Conservation (phyloP, 2,797 vertebrate genomes). For the Poliocrania exsul region DNA sequence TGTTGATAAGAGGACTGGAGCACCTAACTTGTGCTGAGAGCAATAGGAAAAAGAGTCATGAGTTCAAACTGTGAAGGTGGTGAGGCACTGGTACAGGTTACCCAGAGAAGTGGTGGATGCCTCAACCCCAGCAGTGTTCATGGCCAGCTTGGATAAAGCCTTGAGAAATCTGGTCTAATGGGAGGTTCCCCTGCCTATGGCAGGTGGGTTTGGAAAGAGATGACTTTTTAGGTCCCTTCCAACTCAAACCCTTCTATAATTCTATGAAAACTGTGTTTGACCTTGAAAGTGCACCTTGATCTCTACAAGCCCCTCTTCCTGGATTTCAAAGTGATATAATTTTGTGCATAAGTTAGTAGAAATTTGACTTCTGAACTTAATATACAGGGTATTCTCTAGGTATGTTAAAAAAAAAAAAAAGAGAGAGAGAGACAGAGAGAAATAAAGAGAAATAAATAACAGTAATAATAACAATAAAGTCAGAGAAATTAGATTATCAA, state of each 20-base stretch:
- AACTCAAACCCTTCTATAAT: not conserved
- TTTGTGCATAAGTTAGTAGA: fast-evolving
- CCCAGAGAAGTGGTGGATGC: too few relatives aligned
- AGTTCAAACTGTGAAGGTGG: fast-evolving
- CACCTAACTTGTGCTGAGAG: not conserved
- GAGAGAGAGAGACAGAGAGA: too few relatives aligned
- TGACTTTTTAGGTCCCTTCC: not conserved
- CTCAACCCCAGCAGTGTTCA: not conserved
- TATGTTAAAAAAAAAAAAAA: too few relatives aligned
- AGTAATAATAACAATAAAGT: not conserved
- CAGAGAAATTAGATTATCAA: not conserved
- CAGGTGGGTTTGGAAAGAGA: not conserved
- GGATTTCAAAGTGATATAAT: not conserved
- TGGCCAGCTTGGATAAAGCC: not conserved
- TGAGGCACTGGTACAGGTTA: not conserved
- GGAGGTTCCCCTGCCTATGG: not conserved
- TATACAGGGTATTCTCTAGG: not conserved
- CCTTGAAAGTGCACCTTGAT: not conserved
- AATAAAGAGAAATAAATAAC: not conserved
- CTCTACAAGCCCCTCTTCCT: not conserved
- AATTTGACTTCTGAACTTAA: not conserved
- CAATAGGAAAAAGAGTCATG: not conserved
- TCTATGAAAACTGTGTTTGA: not conserved
- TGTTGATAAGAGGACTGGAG: not conserved
- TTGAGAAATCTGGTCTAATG: not conserved